Conservation (phyloP, 2,888 invertebrate genomes). For the Rotaria sp. region DNA sequence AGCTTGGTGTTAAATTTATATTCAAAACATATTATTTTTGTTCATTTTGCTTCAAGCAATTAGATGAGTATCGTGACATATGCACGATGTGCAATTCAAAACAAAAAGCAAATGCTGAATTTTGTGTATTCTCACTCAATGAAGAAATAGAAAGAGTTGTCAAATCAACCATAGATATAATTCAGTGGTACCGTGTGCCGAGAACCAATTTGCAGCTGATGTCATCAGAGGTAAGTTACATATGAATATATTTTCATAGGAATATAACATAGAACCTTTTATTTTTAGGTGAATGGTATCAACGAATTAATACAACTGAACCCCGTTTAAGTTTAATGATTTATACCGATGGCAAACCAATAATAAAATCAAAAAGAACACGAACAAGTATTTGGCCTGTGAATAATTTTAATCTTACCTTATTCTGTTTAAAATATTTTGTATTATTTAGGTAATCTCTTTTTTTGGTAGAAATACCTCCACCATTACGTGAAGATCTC, state of each 20-base stretch:
- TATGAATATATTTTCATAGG: neutral
- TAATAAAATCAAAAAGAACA: neutral
- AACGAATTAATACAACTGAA: neutral
- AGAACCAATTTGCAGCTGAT: neutral
- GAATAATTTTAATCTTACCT: no score
- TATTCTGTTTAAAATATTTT: no score
- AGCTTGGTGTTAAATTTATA: neutral
- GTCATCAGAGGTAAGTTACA: neutral
- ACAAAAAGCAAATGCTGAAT: neutral
- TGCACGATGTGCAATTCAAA: neutral
- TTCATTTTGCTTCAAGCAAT: neutral
- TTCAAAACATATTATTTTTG: neutral
- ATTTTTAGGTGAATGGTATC: neutral
- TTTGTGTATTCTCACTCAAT: neutral
- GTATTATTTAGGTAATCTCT: neutral
- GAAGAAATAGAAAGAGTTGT: neutral
- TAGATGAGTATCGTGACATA: neutral
- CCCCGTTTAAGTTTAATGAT: neutral
- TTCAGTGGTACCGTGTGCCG: neutral
- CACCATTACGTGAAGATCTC: neutral
- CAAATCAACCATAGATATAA: neutral
- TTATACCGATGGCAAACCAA: neutral
- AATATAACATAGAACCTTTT: neutral
- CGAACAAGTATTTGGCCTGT: neutral
- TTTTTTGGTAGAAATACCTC: neutral